phyloP scores from a whole-genome alignment of 2,888 invertebrate genomes.

The Cordilura impudica region DNA sequence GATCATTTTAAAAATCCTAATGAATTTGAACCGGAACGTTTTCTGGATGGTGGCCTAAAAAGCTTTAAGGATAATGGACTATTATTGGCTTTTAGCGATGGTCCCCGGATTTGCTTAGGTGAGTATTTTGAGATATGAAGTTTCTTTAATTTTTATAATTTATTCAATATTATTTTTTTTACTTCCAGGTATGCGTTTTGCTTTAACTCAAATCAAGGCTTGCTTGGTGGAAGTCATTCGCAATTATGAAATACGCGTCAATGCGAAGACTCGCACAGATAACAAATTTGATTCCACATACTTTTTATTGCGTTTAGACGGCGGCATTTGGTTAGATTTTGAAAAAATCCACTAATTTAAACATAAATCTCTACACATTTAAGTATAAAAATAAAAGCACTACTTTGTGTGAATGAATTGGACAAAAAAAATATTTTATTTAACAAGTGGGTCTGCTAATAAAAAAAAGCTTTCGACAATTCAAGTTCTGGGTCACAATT shows the following conservation, averaged over 20 bases:
- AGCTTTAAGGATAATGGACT: slow-evolving; percentile 56
- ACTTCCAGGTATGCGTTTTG: slow-evolving; percentile 75
- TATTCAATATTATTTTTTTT: neutral
- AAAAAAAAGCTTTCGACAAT: neutral
- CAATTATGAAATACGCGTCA: slow-evolving; percentile 73
- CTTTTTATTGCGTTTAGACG: slow-evolving; percentile 68
- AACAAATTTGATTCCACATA: slow-evolving; percentile 69
- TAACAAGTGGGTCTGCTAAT: no score
- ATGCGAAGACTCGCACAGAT: slow-evolving; percentile 72
- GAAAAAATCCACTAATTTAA: slow-evolving; percentile 56
- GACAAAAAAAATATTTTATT: no score
- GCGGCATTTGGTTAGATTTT: slow-evolving; percentile 67
- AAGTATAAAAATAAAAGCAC: no score
- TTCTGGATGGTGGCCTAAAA: slow-evolving; percentile 67
- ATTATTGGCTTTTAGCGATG: slow-evolving; percentile 58
- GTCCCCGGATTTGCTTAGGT: slow-evolving; percentile 62
- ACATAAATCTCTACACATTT: neutral
- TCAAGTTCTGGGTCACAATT: neutral
- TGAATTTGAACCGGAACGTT: slow-evolving; percentile 69
- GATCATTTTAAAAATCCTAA: slow-evolving; percentile 69
- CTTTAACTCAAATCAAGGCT: slow-evolving; percentile 72
- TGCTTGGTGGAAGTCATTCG: slow-evolving; percentile 72
- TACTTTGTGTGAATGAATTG: no score
- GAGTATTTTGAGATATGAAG: neutral
- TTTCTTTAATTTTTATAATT: neutral